Percentiles rank a stretch among this genome's conserved stretches.
Evolutionary conservation across 2,888 invertebrate species (phyloP).

Genomic region (Ypsolopha sequella): DNA sequence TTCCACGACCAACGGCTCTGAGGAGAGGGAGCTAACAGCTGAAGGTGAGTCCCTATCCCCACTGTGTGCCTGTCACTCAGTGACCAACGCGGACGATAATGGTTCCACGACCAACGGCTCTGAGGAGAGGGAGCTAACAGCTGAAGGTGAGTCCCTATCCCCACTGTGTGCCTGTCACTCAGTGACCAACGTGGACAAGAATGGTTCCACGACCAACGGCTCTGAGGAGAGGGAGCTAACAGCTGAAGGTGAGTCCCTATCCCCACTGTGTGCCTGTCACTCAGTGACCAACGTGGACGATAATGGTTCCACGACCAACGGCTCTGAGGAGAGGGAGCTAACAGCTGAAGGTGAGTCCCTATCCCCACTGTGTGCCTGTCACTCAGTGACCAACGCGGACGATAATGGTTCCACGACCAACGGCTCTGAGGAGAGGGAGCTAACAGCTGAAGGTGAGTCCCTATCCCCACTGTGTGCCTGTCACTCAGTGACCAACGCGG

Average conservation of each 20-base stretch:
- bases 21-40: constrained; percentile 75
- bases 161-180: neutral
- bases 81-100: constrained; percentile 64
- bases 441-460: constrained; percentile 79
- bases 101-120: constrained; percentile 53
- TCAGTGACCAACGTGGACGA: constrained; percentile 64
- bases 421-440: constrained; percentile 63
- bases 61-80: neutral
- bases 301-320: constrained; percentile 63
- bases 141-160: constrained; percentile 76
- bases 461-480: neutral
- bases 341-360: constrained; percentile 79
- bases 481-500: constrained; percentile 53
- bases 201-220: constrained; percentile 59
- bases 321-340: constrained; percentile 67
- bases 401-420: constrained; percentile 67
- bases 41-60: constrained; percentile 75
- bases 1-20: constrained; percentile 42
- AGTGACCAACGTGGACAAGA: constrained; percentile 65
- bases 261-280: neutral
- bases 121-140: constrained; percentile 74
- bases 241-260: constrained; percentile 77
- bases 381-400: constrained; percentile 59
- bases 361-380: neutral
- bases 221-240: constrained; percentile 73